Evolutionary conservation across 2,113 vertebrate genomes (phyloP).

Genomic region (Manacus vitellinus): DNA sequence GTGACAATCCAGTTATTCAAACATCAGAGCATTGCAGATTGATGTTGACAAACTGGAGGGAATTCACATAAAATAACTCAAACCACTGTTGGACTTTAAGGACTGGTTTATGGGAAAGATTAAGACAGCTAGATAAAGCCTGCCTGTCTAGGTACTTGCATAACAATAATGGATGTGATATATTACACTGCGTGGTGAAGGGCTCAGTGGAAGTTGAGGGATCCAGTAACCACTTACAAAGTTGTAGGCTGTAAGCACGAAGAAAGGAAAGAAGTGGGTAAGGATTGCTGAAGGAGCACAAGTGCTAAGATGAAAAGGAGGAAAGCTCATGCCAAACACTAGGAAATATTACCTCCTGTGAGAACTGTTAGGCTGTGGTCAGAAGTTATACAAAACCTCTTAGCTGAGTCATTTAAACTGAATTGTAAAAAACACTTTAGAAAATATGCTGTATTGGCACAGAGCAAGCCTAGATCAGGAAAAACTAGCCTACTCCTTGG

Average conservation of each 20-base stretch:
- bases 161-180: not conserved
- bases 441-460: constrained; percentile 50
- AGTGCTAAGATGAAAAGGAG: constrained; percentile 26
- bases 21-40: not conserved
- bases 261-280: not conserved
- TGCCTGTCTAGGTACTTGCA: not conserved
- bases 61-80: not conserved
- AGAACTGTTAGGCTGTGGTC: constrained; percentile 18
- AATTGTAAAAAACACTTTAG: constrained; percentile 30
- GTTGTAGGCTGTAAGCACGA: not conserved
- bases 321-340: constrained; percentile 23
- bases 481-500: constrained; percentile 6
- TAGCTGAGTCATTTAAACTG: constrained; percentile 35
- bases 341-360: constrained; percentile 30
- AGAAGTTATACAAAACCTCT: constrained; percentile 39
- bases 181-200: not conserved
- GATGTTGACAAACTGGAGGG: not conserved
- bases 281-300: constrained; percentile 15
- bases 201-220: not conserved
- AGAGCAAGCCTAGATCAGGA: not conserved
- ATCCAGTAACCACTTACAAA: not conserved
- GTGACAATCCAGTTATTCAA: not conserved
- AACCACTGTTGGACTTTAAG: not conserved
- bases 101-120: not conserved
- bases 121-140: not conserved